Conservation (phyloP, 2,888 invertebrate genomes). For the Rotaria macrura region DNA sequence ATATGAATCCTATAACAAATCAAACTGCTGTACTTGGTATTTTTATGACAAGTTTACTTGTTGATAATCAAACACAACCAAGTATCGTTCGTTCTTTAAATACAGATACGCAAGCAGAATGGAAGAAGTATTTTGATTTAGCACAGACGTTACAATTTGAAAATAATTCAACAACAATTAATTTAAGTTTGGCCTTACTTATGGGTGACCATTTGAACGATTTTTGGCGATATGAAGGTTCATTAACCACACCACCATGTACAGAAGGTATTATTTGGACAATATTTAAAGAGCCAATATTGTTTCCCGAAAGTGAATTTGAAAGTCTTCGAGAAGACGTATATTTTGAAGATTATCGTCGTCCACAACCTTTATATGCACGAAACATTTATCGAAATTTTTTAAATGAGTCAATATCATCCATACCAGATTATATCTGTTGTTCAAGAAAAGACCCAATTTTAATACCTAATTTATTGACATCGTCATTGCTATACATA, state of each 20-base stretch:
- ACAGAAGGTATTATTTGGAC: slow-evolving; percentile 13
- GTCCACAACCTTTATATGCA: not conserved
- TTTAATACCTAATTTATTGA: not conserved
- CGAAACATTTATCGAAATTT: not conserved
- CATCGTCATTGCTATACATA: not conserved
- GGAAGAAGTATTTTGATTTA: not conserved
- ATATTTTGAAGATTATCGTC: not conserved
- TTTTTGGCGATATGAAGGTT: slow-evolving; percentile 6
- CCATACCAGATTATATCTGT: not conserved
- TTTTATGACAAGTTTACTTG: not conserved
- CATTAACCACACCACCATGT: not conserved
- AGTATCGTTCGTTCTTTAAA: not conserved
- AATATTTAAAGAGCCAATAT: not conserved
- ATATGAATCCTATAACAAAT: not conserved
- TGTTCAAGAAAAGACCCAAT: not conserved
- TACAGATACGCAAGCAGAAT: not conserved
- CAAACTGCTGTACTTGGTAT: not conserved
- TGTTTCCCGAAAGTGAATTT: not conserved
- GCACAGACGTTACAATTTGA: not conserved
- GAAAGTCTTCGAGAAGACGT: not conserved
- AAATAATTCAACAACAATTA: not conserved
- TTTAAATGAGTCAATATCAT: not conserved
- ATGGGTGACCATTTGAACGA: not conserved
- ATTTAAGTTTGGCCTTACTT: not conserved
- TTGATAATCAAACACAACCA: not conserved